These are phyloP conservation scores for Nymphicus hollandicus DNA, from an alignment of 2,113 vertebrate genomes.

Conservation along the genomic window DNA sequence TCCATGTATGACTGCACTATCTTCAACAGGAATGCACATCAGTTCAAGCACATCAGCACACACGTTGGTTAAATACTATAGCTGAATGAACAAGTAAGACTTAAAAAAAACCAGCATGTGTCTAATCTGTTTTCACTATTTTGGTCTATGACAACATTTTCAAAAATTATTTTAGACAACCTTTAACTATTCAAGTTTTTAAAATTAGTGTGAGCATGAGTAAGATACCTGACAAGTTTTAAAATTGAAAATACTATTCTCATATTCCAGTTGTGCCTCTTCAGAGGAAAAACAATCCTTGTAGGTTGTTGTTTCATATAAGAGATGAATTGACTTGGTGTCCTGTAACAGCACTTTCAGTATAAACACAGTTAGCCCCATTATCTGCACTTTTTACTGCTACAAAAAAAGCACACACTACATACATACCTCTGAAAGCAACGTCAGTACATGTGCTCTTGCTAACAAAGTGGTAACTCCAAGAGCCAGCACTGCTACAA, in stretches of 20 bases:
- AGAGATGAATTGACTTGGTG: not conserved
- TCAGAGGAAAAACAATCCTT: not conserved
- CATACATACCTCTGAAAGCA: not conserved
- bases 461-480: not conserved
- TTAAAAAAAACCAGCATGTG: accelerated
- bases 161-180: not conserved
- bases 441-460: accelerated
- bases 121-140: not conserved
- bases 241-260: not conserved
- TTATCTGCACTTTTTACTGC: not conserved
- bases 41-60: not conserved
- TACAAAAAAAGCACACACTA: not conserved
- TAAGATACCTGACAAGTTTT: not conserved
- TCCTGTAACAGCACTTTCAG: not conserved
- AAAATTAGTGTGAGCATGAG: not conserved
- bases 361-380: not conserved
- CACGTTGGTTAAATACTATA: not conserved
- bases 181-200: not conserved
- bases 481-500: not conserved
- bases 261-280: not conserved
- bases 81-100: not conserved
- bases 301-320: not conserved
- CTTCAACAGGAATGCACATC: not conserved
- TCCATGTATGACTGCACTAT: not conserved
- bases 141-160: not conserved